Percentiles rank a stretch among this genome's conserved stretches.
Evolutionary conservation across 30 jellyfish, hydroid and myxozoan species (phyloP).

Genomic region (Catostylus mosaicus): DNA sequence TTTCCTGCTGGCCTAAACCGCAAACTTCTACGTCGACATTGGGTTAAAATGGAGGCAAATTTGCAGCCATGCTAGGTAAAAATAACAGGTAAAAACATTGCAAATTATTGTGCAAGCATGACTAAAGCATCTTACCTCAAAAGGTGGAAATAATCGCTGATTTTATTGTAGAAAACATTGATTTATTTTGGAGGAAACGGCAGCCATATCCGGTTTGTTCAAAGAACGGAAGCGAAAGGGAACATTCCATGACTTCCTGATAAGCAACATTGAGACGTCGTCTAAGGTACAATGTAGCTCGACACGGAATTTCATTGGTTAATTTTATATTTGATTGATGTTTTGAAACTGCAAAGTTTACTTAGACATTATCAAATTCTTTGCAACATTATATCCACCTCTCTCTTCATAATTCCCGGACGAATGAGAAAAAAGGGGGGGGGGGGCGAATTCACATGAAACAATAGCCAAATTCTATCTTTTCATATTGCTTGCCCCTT

Average conservation of each 20-base stretch:
- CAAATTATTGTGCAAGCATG: not conserved
- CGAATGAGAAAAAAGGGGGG: too few species aligned
- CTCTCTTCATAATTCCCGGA: too few species aligned
- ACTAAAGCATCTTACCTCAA: not conserved
- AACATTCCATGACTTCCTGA: constrained; percentile 66
- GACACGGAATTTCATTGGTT: not conserved
- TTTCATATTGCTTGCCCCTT: too few species aligned
- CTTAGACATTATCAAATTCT: too few species aligned
- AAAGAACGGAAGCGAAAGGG: constrained; percentile 46
- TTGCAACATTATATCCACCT: too few species aligned
- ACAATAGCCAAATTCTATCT: too few species aligned
- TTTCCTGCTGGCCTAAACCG: not conserved
- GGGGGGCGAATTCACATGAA: too few species aligned
- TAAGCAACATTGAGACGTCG: constrained; percentile 19
- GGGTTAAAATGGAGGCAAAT: not conserved
- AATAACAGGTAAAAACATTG: too few species aligned
- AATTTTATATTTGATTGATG: not conserved
- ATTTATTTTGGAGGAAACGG: constrained; percentile 43
- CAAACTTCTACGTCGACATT: not conserved
- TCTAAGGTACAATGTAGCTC: constrained; percentile 22
- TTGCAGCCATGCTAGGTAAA: not conserved
- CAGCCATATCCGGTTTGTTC: constrained; percentile 55
- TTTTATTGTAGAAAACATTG: not conserved
- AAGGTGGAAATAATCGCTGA: not conserved
- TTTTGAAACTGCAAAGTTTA: too few species aligned